Conservation (phyloP, 2,797 vertebrate genomes). For the Esox masquinongy region DNA sequence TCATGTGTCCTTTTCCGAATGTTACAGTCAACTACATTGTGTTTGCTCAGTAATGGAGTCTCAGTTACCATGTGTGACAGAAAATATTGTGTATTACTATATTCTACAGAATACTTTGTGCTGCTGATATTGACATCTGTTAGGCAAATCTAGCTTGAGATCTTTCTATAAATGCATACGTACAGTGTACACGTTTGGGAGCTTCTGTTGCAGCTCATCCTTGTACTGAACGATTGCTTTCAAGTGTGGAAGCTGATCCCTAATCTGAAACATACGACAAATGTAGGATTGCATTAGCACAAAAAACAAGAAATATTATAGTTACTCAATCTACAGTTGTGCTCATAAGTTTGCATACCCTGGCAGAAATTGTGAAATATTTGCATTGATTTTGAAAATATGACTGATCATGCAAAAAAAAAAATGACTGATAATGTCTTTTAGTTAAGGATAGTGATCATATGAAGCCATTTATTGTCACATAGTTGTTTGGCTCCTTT, state of each 20-base stretch:
- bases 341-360: no score
- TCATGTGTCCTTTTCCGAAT: background rate
- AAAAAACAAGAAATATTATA: background rate
- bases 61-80: background rate
- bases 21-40: background rate
- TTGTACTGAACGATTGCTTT: constrained; percentile 83
- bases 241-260: constrained; percentile 75
- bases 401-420: no score
- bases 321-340: background rate
- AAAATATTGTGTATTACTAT: background rate
- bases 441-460: no score
- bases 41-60: background rate
- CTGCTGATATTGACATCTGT: background rate
- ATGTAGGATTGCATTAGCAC: background rate
- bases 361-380: no score
- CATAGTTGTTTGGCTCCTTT: no score
- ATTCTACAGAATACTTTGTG: background rate
- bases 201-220: constrained; percentile 70
- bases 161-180: constrained; percentile 14
- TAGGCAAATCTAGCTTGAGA: background rate
- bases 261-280: constrained; percentile 60
- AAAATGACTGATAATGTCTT: no score
- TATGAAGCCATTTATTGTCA: no score
- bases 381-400: no score
- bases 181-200: constrained; percentile 73